Base-by-base conservation (phyloP, 2,113 vertebrate species). In the Strigops habroptila region DNA sequence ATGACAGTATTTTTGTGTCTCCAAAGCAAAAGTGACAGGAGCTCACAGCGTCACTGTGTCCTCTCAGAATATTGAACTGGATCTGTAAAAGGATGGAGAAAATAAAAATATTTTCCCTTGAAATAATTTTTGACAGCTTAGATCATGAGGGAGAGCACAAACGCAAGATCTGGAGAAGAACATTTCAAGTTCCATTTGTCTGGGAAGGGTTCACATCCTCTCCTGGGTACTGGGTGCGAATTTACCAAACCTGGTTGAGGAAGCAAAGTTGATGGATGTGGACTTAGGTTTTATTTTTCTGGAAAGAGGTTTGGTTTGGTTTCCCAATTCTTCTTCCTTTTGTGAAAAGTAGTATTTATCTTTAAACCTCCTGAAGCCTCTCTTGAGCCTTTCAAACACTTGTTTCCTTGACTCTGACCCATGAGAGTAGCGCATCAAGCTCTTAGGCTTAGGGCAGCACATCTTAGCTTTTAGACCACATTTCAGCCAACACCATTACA, bases 1-100 rank as follows among this genome's bases (percentile, higher is more conserved):
- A 53, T 6, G 96, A 97, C 75, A 98, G 59, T n/a, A 97, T 27
- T 94, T 96, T 98, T 3, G 96, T 95, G 90, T 98, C 98, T 18
- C 97, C 88, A 76, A 87, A 96, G 65, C 98, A 98, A 75, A 98
- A 98, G 53, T 95, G 93, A 68, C 97, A 98, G 93, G 96, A 97
- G 33, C 80, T 98, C 84, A 98, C 97, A 7, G 53, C 21, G 9
- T 93, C 59, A 4, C 79, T 17, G 31, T 97, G 97, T 71, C 95
- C 98, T 11, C 21, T 80, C 76, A 97, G 67, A 41, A 97, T 85
- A 81, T 97, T 93, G 86, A 95, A 97, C 3, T 85, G 96, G 30
- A 98, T 89, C 98, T 98, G 88, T 51, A 93, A 91, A 77, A 39
- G 18, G 92, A 93, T 30, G 63, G 14, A 93, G 31, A 30, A 43